A percentile compares a stretch with the other conserved stretches of the same genome.
Conservation (phyloP, 1,140 invertebrate species). For the Danaus melanippus region DNA sequence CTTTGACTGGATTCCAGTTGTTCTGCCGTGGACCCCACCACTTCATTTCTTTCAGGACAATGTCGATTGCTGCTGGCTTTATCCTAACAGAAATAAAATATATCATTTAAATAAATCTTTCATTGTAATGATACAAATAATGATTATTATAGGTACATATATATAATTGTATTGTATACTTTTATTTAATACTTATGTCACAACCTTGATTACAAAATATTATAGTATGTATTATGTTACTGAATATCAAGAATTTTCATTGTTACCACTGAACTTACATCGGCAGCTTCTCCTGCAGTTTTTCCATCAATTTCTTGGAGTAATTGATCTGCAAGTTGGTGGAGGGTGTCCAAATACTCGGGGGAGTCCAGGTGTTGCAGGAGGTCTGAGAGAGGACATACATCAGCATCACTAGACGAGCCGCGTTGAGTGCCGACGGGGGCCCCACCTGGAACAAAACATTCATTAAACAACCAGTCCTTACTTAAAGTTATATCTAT, state of each 20-base stretch:
- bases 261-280: constrained; percentile 64
- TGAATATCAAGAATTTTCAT: constrained; percentile 2
- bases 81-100: constrained; percentile 34
- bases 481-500: too few species aligned
- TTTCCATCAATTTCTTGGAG: constrained; percentile 85
- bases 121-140: not conserved
- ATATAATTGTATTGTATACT: not conserved
- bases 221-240: not conserved
- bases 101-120: not conserved
- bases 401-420: constrained; percentile 80
- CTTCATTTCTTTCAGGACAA: constrained; percentile 63
- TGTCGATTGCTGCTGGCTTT: constrained; percentile 48
- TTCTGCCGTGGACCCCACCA: constrained; percentile 88
- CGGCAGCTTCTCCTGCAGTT: constrained; percentile 78
- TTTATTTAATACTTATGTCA: not conserved
- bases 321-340: constrained; percentile 85
- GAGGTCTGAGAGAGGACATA: constrained; percentile 87
- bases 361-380: constrained; percentile 78
- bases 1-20: constrained; percentile 83
- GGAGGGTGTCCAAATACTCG: constrained; percentile 79
- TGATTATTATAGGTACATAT: not conserved
- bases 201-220: too few species aligned
- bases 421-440: constrained; percentile 73
- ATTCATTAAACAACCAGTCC: too few species aligned
- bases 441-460: constrained; percentile 70